These are phyloP conservation scores for Xyrichtys novacula DNA, from an alignment of 2,797 vertebrate species.

Conservation along the genomic window DNA sequence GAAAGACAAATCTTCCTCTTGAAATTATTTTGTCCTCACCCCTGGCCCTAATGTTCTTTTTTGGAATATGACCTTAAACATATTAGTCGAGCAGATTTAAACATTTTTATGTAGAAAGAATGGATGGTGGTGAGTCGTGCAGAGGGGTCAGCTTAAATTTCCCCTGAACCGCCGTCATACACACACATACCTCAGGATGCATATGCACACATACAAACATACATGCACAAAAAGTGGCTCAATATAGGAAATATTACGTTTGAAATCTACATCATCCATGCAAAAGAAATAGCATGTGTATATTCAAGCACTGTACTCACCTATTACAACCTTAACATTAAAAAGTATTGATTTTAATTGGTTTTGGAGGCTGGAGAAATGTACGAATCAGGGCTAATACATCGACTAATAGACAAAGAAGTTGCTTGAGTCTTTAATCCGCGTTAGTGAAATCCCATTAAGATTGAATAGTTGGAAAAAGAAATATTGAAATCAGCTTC, in stretches of 20 bases:
- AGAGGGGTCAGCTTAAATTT: slow-evolving; percentile 40
- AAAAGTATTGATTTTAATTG: slow-evolving; percentile 52
- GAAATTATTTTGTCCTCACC: too few relatives aligned
- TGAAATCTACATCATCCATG: slow-evolving; percentile 51
- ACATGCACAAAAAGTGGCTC: slow-evolving; percentile 13
- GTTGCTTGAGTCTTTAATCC: slow-evolving; percentile 80
- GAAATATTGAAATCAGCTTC: slow-evolving; percentile 76
- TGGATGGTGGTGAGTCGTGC: slow-evolving; percentile 39
- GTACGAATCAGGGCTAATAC: slow-evolving; percentile 63
- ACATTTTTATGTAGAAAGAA: too few relatives aligned
- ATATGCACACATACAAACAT: slow-evolving; percentile 32
- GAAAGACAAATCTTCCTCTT: too few relatives aligned
- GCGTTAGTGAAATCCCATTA: slow-evolving; percentile 81
- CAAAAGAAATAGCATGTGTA: slow-evolving; percentile 62
- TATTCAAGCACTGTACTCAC: slow-evolving; percentile 76
- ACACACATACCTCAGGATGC: slow-evolving; percentile 33
- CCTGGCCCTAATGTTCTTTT: too few relatives aligned
- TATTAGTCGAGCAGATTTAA: too few relatives aligned
- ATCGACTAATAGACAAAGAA: slow-evolving; percentile 71
- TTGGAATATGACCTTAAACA: too few relatives aligned
- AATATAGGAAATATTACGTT: too few relatives aligned
- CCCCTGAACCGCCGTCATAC: too few relatives aligned
- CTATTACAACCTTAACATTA: slow-evolving; percentile 75
- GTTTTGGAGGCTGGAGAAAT: slow-evolving; percentile 66
- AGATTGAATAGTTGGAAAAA: slow-evolving; percentile 76